Evolutionary conservation across 2,113 vertebrate genomes (phyloP), one percentile per base, ranked within the genome.

Genomic region (Smithornis capensis): DNA sequence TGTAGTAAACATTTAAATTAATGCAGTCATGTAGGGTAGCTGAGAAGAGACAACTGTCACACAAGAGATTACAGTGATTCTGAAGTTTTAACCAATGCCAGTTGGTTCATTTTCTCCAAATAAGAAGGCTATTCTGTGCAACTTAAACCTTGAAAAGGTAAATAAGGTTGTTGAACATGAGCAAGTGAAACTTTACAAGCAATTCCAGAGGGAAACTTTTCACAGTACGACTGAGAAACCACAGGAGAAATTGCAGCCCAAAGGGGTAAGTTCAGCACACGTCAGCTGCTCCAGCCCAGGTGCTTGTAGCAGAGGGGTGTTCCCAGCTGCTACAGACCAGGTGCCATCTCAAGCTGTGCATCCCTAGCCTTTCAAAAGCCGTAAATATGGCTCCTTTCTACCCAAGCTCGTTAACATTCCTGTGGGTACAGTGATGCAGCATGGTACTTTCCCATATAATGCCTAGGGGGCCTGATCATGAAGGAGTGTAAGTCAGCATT

Each of bases 201-300:
- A 73, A 89, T 94, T 97, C 92, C 85, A 92, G 88, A 89, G 73
- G 68, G 88, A 92, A 86, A 78, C 44, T 60, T 86, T 94, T 95
- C 81, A 85, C 91, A 92, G 40, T 91, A 84, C 74, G 68, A 87
- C 93, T 90, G 90, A 94, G 76, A 94, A 93, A 92, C 94, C 92
- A 71, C 93, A 88, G 75, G 93, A 92, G 91, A 95, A 89, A 94
- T 97, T 87, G 92, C 91, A 82, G 87, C 87, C 94, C 81, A 95
- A 88, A 94, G 93, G 95, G 95, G 94, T 94, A 91, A 94, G 94
- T 95, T 92, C 78, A 91, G 91, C 67, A 76, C 70, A 84, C 25
- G 22, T 44, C 85, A 90, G 70, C 56, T 92, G 82, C 71, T 95
- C 79, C 85, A 90, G 92, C 68, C 71, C 79, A 94, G 90, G 82